Base-by-base conservation (phyloP, 2,113 vertebrate genomes). In the Cromileptes altivelis region DNA sequence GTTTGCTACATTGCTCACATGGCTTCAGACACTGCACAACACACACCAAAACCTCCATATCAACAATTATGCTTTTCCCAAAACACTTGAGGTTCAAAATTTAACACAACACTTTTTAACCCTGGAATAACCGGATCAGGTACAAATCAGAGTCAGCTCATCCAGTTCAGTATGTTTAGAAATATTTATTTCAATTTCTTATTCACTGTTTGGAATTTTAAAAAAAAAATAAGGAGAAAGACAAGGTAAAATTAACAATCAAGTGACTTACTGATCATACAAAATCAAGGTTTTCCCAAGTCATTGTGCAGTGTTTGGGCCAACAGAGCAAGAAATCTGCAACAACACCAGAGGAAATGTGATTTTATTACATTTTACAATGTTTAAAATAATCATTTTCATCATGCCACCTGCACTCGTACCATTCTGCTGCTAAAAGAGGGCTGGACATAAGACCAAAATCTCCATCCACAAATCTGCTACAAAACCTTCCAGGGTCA, bases 301-400 rank as follows among this genome's bases (percentile, higher is more conserved):
- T 64, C 30, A 25, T 10, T 64, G 10, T 73, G 71, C 60, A 71
- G 56, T 17, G 52, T 78, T 70, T 68, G 55, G 49, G 47, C 74
- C 62, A 47, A n/a, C 23, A 45, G 58, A 71, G 53, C 42, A 9
- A 62, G 23, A 57, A 56, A 80, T 74, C 82, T 12, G 63, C 62
- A 27, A 69, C 47, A 50, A 56, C 45, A 75, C 37, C 57, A 58
- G 11, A 69, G 47, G 49, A 85, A 81, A 15, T 52, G 56, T 17
- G 25, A 82, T 67, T 81, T 81, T 50, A 33, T 45, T 72, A 65
- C 57, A 65, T 81, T 82, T 72, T 9, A 75, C 30, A 75, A 33
- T n/a, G 30, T 69, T 71, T 70, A 37, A 40, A 77, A 75, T 40
- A 10, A 75, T 47, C 1, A 53, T 37, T 67, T 80, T 57, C 50